phyloP scores from a whole-genome alignment of 2,113 vertebrate species.

The Oncorhynchus masou region DNA sequence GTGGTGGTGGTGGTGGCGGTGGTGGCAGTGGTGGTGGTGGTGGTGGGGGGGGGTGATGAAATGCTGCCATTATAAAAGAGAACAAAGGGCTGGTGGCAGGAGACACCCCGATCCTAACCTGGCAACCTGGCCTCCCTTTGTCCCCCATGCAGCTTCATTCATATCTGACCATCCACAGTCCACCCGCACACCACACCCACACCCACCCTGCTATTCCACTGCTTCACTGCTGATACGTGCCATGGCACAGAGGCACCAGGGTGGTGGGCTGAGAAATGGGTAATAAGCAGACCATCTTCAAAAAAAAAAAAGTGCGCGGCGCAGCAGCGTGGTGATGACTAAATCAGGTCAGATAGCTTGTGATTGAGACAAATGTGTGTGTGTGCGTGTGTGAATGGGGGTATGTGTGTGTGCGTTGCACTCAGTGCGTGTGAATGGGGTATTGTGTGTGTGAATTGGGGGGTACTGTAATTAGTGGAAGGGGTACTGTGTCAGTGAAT shows the following conservation, averaged over 20 bases:
- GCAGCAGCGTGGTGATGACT: too few species aligned
- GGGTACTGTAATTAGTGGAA: too few species aligned
- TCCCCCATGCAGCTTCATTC: constrained; percentile 68
- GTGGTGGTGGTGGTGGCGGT: neutral
- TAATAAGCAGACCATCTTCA: constrained; percentile 93
- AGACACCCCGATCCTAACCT: constrained; percentile 79
- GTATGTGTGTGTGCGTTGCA: too few species aligned
- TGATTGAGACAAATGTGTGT: too few species aligned
- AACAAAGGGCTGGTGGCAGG: constrained; percentile 59
- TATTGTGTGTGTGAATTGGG: too few species aligned
- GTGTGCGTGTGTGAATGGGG: too few species aligned
- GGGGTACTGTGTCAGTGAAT: too few species aligned
- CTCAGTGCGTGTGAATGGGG: too few species aligned
- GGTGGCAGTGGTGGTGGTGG: neutral
- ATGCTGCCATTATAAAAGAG: constrained; percentile 79
- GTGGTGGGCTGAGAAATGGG: constrained; percentile 79
- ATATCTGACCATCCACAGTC: constrained; percentile 72
- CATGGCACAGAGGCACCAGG: constrained; percentile 45
- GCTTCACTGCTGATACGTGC: constrained; percentile 42
- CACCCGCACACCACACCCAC: constrained; percentile 1
- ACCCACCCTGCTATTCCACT: too few species aligned
- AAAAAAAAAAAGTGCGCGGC: too few species aligned
- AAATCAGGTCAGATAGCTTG: too few species aligned
- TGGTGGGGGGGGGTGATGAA: constrained; percentile 72
- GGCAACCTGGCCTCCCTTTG: constrained; percentile 69